Evolutionary conservation across 2,797 vertebrate genomes (phyloP).

Genomic region (Falco cherrug): DNA sequence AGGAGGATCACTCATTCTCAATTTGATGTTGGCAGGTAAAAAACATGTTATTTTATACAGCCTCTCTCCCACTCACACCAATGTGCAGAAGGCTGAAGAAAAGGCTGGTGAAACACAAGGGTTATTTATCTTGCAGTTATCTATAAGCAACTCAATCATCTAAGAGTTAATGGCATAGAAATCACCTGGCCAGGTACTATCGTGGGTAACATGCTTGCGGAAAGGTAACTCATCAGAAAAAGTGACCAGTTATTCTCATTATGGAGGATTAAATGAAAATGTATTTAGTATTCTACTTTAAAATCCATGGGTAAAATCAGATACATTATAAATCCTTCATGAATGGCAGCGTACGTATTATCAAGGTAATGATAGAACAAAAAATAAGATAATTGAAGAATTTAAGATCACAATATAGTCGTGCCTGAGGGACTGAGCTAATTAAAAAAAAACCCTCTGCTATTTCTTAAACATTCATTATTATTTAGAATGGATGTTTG

Average conservation of each 20-base stretch:
- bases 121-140: not conserved
- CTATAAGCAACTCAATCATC: not conserved
- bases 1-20: not conserved
- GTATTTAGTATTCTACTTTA: not conserved
- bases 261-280: not conserved
- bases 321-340: not conserved
- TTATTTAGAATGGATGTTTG: not conserved
- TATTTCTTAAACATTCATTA: not conserved
- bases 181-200: not conserved
- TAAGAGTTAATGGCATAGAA: not conserved
- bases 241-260: not conserved
- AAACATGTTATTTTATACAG: fast-evolving
- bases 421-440: not conserved
- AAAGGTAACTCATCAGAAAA: not conserved
- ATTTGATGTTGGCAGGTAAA: not conserved
- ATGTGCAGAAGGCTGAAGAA: not conserved
- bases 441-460: not conserved
- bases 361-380: not conserved
- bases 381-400: not conserved
- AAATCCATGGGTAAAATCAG: not conserved
- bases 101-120: not conserved
- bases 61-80: not conserved
- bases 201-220: not conserved
- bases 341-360: not conserved
- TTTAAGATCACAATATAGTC: not conserved